Conservation (phyloP, 2,113 vertebrate species). For the Pungitius pungitius region DNA sequence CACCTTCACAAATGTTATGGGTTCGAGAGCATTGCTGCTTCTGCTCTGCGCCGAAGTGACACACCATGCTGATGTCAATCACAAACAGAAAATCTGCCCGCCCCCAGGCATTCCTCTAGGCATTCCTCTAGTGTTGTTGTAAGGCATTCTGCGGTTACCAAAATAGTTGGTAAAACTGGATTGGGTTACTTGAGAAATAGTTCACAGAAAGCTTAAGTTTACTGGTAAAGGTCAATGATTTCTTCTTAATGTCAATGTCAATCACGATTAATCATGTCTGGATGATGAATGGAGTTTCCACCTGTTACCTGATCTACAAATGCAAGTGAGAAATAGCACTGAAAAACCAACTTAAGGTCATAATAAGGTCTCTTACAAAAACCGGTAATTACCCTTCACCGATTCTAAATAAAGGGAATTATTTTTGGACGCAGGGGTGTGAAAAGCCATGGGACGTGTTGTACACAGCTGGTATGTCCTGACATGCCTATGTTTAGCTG, state of each 20-base stretch:
- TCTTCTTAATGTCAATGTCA: not conserved
- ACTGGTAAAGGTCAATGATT: not conserved
- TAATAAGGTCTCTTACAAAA: too few relatives aligned
- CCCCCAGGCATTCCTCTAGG: slow-evolving; percentile 26
- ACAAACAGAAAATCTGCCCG: slow-evolving; percentile 9
- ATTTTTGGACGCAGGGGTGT: slow-evolving; percentile 13
- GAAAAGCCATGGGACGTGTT: not conserved
- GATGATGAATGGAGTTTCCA: not conserved
- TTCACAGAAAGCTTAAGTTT: not conserved
- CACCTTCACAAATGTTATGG: slow-evolving; percentile 6
- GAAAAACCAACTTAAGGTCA: not conserved
- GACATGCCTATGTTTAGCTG: not conserved
- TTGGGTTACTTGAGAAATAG: slow-evolving; percentile 19
- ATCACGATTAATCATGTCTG: too few relatives aligned
- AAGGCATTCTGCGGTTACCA: slow-evolving; percentile 8
- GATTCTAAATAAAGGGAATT: slow-evolving; percentile 5
- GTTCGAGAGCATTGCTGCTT: not conserved
- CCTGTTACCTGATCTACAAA: not conserved
- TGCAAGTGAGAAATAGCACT: not conserved
- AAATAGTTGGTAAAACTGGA: slow-evolving; percentile 29
- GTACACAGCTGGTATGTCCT: not conserved
- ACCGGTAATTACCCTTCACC: not conserved
- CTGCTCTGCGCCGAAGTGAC: not conserved
- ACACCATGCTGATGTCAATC: slow-evolving; percentile 30
- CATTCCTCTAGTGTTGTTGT: too few relatives aligned